Base-by-base conservation (phyloP, 2,888 invertebrate species). In the Patella ulyssiponensis region DNA sequence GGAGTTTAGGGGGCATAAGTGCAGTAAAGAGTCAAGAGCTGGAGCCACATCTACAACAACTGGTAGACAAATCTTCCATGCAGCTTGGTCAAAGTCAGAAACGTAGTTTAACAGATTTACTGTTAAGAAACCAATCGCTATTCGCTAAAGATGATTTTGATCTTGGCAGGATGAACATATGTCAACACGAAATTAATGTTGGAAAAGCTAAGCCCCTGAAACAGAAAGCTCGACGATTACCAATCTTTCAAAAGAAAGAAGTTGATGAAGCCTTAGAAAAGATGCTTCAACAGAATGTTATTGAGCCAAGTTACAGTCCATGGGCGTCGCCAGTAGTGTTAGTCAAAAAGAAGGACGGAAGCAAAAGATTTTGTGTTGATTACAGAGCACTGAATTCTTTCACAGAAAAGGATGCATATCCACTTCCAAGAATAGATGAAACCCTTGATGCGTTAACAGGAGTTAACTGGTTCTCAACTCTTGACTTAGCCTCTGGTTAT, bases 101-200 rank as follows among this genome's bases (percentile, higher is more conserved):
- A 56, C 17, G 20, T 54, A 33, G 44, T 20, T 44, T 77, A 20
- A 20, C 51, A 71, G 15, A 75, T n/a, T 64, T 80, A 2, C 23
- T 77, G 23, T 58, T 69, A 53, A 70, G 71, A 69, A 51, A 76
- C 75, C 54, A 75, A 33, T 23, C 73, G 33, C 33, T 69, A 51
- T 77, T 79, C 73, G 72, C 77, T 15, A 77, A 69, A 51, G 44
- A 72, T 17, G 27, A 69, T 17, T 56, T 71, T 9, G 79, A 80
- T 44, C 33, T 77, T n/a, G 75, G 77, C 12, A 52, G 69, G 14
- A 75, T 73, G 23, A 72, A 71, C 23, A 15, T 77, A 23, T 56
- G 73, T 15, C 69, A 75, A 69, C 77, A 80, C 20, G 53, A 71
- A 53, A 79, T 77, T n/a, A 72, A 75, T 54, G 69, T 44, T 17